These are phyloP conservation scores for Dasypolia templi DNA, from an alignment of 2,888 invertebrate genomes.

Conservation along the genomic window DNA sequence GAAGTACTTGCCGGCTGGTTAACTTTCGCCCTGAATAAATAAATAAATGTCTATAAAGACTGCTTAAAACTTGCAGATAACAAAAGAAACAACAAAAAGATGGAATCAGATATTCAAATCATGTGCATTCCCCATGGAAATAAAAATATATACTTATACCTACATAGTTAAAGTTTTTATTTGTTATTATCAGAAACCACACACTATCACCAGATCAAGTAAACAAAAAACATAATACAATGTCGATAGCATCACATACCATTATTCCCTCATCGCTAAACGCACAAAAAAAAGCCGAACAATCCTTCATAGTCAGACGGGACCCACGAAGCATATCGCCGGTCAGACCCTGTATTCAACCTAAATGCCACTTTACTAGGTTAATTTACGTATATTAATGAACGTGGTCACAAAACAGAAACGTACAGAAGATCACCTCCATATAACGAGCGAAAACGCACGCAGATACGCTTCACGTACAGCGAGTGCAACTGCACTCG, in stretches of 20 bases:
- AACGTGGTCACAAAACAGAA: not conserved
- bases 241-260: slow-evolving; percentile 7
- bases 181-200: not conserved
- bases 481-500: not conserved
- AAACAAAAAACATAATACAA: not conserved
- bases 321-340: slow-evolving; percentile 59
- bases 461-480: not conserved
- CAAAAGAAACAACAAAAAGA: slow-evolving; percentile 6
- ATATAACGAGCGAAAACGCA: not conserved
- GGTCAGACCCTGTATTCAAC: slow-evolving; percentile 54
- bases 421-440: not conserved
- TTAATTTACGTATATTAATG: slow-evolving; percentile 77
- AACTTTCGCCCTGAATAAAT: not conserved
- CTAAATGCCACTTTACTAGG: slow-evolving; percentile 63
- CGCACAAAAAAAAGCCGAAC: slow-evolving; percentile 25
- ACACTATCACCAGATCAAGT: not conserved
- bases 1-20: not conserved
- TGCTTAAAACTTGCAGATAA: not conserved
- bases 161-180: not conserved
- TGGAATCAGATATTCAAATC: slow-evolving; percentile 27
- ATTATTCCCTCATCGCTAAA: not conserved
- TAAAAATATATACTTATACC: not conserved
- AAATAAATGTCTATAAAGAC: not conserved
- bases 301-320: slow-evolving; percentile 6
- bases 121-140: slow-evolving; percentile 22